Conservation (phyloP, 2,113 vertebrate species). For the Artemisiospiza belli region DNA sequence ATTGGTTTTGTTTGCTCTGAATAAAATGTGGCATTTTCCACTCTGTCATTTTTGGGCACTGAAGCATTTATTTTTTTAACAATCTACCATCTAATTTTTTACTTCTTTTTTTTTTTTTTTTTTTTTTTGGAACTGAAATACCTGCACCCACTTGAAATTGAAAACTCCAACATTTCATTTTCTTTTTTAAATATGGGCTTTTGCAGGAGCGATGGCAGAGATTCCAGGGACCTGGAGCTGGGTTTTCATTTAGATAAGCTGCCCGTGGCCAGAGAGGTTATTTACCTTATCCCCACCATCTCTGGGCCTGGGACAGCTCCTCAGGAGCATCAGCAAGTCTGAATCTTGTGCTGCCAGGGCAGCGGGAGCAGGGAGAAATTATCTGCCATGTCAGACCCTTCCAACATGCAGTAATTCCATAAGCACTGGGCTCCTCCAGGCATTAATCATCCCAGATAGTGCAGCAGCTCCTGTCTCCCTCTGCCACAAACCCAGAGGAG, state of each 20-base stretch:
- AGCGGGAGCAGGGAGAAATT: not conserved
- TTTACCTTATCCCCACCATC: conserved; percentile 27
- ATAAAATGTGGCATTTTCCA: not conserved
- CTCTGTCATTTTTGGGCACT: not conserved
- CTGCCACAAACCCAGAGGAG: not conserved
- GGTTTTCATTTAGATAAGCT: conserved; percentile 46
- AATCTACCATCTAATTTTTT: not conserved
- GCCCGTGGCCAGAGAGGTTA: not conserved
- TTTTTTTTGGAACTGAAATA: not conserved
- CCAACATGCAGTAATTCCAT: not conserved
- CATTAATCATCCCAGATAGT: not conserved
- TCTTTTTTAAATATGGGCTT: not conserved
- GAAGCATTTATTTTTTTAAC: not conserved
- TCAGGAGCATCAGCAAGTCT: not conserved
- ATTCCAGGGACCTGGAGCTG: not conserved
- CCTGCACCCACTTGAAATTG: not conserved
- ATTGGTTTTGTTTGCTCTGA: not conserved
- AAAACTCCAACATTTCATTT: conserved; percentile 3
- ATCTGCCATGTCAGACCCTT: not conserved
- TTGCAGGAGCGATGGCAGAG: not conserved
- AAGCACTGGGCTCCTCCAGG: not conserved
- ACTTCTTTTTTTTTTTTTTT: not conserved
- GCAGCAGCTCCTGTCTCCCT: not conserved
- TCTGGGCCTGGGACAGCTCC: not conserved
- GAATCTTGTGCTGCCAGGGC: not conserved